Conservation (phyloP, 1,140 invertebrate species). For the Musca vetustissima region DNA sequence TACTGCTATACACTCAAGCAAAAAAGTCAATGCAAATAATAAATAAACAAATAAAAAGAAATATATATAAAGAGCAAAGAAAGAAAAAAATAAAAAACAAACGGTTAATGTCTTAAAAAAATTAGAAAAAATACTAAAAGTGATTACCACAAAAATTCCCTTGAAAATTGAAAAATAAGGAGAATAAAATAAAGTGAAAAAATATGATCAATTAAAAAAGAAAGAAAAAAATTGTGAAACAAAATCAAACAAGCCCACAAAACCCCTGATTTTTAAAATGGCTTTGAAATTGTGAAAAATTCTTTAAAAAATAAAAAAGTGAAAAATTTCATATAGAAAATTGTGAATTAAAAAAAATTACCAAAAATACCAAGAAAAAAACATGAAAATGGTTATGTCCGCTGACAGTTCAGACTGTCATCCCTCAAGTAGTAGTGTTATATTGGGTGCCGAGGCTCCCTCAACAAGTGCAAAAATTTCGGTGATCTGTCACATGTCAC, state of each 20-base stretch:
- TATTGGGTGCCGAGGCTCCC: conserved; percentile 21
- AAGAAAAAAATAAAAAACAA: neutral
- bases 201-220: too few species aligned
- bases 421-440: conserved; percentile 36
- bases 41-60: neutral
- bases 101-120: neutral
- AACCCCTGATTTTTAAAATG: neutral
- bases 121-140: neutral
- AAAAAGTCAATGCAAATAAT: neutral
- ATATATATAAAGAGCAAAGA: too few species aligned
- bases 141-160: neutral
- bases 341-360: too few species aligned
- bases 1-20: neutral
- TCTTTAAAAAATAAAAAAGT: too few species aligned
- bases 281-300: neutral
- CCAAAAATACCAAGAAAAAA: neutral
- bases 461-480: conserved; percentile 40
- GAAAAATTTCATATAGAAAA: too few species aligned
- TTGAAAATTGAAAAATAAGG: neutral
- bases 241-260: neutral
- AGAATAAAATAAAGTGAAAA: neutral
- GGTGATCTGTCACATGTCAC: conserved; percentile 37
- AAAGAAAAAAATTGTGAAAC: neutral
- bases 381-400: conserved; percentile 52
- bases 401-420: conserved; percentile 54